Evolutionary conservation across 2,888 invertebrate genomes (phyloP).

Genomic region (Sesamia inferens): DNA sequence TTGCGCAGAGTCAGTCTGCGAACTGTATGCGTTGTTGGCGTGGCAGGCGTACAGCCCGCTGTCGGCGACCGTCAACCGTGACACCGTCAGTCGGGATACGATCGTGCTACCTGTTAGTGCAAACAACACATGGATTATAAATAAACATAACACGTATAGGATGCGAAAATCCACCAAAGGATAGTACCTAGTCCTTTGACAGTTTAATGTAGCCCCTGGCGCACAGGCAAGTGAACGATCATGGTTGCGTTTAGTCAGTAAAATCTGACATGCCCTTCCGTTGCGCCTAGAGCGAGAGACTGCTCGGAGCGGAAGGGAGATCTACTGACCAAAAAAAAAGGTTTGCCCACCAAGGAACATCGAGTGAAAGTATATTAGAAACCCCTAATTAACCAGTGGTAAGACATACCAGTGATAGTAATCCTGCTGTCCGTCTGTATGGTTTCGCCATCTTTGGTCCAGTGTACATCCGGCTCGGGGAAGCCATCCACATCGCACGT

Average conservation of each 20-base stretch:
- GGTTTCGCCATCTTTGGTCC: slow-evolving; percentile 94
- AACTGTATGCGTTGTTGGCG: slow-evolving; percentile 93
- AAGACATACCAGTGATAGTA: slow-evolving; percentile 91
- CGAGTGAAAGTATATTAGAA: background rate
- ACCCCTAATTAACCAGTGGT: background rate
- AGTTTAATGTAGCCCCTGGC: too few relatives aligned
- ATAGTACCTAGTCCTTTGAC: too few relatives aligned
- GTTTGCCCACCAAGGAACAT: background rate
- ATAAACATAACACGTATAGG: background rate
- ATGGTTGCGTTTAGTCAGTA: too few relatives aligned
- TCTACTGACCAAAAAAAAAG: too few relatives aligned
- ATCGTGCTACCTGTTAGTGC: slow-evolving; percentile 39
- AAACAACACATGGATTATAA: slow-evolving; percentile 5
- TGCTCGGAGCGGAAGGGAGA: too few relatives aligned
- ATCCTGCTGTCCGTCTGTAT: slow-evolving; percentile 90
- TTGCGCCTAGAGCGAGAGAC: too few relatives aligned
- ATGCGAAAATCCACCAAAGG: background rate
- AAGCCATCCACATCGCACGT: slow-evolving; percentile 94
- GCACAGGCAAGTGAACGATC: too few relatives aligned
- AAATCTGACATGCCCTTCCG: too few relatives aligned
- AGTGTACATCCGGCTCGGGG: slow-evolving; percentile 93
- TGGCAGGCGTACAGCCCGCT: slow-evolving; percentile 95
- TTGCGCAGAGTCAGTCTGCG: slow-evolving; percentile 91
- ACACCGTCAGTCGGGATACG: slow-evolving; percentile 93
- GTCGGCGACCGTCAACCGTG: slow-evolving; percentile 91